These are phyloP conservation scores for Echiichthys vipera DNA, from an alignment of 2,797 vertebrate species.

Conservation along the genomic window DNA sequence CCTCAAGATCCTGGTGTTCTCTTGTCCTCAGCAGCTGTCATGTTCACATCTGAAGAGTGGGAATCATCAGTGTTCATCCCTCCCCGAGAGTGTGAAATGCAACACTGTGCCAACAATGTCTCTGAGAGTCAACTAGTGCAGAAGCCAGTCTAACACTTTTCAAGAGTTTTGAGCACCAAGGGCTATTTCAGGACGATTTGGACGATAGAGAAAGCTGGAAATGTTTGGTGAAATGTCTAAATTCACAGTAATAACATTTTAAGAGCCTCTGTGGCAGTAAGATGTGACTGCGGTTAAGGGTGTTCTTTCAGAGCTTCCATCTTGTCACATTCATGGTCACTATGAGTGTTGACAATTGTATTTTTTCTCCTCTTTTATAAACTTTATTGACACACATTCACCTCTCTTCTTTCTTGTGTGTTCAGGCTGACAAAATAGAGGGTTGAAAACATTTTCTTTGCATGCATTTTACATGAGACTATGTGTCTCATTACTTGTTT, in stretches of 20 bases:
- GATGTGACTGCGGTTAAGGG: too few relatives aligned
- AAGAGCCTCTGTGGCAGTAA: too few relatives aligned
- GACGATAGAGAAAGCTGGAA: neutral
- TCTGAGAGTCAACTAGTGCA: neutral
- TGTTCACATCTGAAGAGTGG: constrained; percentile 45
- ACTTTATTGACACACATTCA: too few relatives aligned
- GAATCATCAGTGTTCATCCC: constrained; percentile 34
- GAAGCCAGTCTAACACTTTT: neutral
- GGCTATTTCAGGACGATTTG: too few relatives aligned
- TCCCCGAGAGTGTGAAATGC: neutral
- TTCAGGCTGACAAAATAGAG: constrained; percentile 28
- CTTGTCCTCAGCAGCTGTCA: constrained; percentile 44
- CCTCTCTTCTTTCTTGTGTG: too few relatives aligned
- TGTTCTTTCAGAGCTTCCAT: too few relatives aligned
- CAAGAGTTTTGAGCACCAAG: neutral
- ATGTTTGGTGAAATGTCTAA: too few relatives aligned
- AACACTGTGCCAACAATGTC: neutral
- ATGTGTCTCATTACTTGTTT: constrained; percentile 40
- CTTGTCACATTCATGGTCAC: too few relatives aligned
- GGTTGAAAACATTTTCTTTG: constrained; percentile 13
- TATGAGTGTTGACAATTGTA: too few relatives aligned
- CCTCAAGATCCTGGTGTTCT: constrained; percentile 30
- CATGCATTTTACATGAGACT: constrained; percentile 59
- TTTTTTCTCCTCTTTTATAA: too few relatives aligned
- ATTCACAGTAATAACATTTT: too few relatives aligned